phyloP scores from a whole-genome alignment of 2,888 invertebrate species.

The Mechanitis mazaeus region DNA sequence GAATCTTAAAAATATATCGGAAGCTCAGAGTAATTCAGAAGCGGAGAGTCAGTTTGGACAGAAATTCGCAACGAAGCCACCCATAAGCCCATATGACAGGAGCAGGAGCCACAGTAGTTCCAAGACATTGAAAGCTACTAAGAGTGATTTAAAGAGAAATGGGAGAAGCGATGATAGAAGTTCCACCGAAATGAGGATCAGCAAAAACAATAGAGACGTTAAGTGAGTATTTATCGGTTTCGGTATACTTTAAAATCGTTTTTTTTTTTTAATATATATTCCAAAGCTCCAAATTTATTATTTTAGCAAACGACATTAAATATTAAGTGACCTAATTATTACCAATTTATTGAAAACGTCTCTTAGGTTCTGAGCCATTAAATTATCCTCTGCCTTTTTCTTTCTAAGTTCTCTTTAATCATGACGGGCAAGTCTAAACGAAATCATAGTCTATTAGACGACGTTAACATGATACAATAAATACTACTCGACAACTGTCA shows the following conservation, averaged over 20 bases:
- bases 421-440: too few relatives aligned
- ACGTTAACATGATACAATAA: too few relatives aligned
- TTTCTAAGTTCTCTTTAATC: too few relatives aligned
- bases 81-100: slow-evolving; percentile 64
- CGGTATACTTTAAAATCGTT: not conserved
- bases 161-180: slow-evolving; percentile 44
- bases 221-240: slow-evolving; percentile 51
- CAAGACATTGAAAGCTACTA: slow-evolving; percentile 58
- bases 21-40: slow-evolving; percentile 68
- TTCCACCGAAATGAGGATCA: slow-evolving; percentile 57
- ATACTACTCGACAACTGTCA: too few relatives aligned
- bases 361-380: too few relatives aligned
- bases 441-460: too few relatives aligned
- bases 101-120: slow-evolving; percentile 70
- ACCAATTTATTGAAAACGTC: too few relatives aligned
- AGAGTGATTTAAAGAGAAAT: slow-evolving; percentile 44
- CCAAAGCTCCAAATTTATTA: not conserved
- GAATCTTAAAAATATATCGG: slow-evolving; percentile 78
- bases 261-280: not conserved
- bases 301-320: too few relatives aligned
- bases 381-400: too few relatives aligned
- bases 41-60: slow-evolving; percentile 59
- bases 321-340: too few relatives aligned
- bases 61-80: slow-evolving; percentile 53
- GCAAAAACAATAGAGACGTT: slow-evolving; percentile 57